These are phyloP conservation scores for Spodoptera picta DNA, from an alignment of 2,888 invertebrate genomes.

Conservation along the genomic window DNA sequence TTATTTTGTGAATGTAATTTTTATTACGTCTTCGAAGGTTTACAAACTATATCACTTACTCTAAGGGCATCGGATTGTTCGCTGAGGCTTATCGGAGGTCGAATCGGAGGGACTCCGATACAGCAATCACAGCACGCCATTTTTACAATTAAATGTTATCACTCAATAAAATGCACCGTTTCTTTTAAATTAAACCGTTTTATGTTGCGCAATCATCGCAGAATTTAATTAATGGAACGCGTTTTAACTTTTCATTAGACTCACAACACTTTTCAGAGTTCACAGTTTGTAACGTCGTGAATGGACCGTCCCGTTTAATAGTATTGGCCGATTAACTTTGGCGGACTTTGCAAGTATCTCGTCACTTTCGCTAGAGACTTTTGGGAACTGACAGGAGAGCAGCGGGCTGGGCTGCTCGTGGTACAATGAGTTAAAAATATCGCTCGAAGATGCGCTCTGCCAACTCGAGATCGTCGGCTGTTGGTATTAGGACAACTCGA, in stretches of 20 bases:
- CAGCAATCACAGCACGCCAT: slow-evolving; percentile 92
- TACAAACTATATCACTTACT: slow-evolving; percentile 86
- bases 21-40: slow-evolving; percentile 29
- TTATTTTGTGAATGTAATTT: slow-evolving; percentile 9
- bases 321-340: slow-evolving; percentile 61
- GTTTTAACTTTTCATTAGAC: slow-evolving; percentile 51
- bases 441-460: slow-evolving; percentile 87
- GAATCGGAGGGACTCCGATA: slow-evolving; percentile 91
- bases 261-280: slow-evolving; percentile 60
- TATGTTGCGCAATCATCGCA: slow-evolving; percentile 78
- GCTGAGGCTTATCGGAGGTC: slow-evolving; percentile 92
- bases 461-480: slow-evolving; percentile 79
- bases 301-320: slow-evolving; percentile 51
- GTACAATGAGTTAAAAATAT: slow-evolving; percentile 88
- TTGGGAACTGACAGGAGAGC: slow-evolving; percentile 80
- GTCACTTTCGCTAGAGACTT: slow-evolving; percentile 84
- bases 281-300: slow-evolving; percentile 44
- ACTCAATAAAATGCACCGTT: slow-evolving; percentile 74
- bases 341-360: slow-evolving; percentile 65
- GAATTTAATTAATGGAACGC: slow-evolving; percentile 45
- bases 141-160: slow-evolving; percentile 65
- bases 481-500: slow-evolving; percentile 81
- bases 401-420: slow-evolving; percentile 81
- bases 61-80: slow-evolving; percentile 93
- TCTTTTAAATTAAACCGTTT: slow-evolving; percentile 62